phyloP scores from a whole-genome alignment of 1,140 invertebrate genomes.

The Drusus annulatus region DNA sequence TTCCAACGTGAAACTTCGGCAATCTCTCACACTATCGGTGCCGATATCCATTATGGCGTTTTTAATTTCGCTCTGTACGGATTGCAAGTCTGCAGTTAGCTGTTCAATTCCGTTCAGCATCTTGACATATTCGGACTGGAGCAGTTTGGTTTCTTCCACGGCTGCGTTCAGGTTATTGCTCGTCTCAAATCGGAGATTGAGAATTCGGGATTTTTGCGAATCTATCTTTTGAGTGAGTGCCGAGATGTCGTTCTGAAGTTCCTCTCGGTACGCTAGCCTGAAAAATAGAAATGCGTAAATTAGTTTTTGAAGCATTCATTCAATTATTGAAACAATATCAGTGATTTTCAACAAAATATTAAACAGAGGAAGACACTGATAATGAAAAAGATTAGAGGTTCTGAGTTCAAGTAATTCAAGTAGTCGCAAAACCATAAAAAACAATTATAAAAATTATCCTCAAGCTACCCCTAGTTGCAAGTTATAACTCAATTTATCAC shows the following conservation, averaged over 20 bases:
- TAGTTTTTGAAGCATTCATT: background rate
- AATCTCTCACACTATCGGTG: conserved; percentile 61
- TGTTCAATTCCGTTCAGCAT: conserved; percentile 76
- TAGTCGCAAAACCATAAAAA: too few relatives aligned
- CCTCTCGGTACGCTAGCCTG: conserved; percentile 85
- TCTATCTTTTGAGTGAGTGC: conserved; percentile 78
- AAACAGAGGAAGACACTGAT: too few relatives aligned
- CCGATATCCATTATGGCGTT: conserved; percentile 70
- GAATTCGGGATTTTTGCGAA: conserved; percentile 75
- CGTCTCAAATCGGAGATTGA: conserved; percentile 79
- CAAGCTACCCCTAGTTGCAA: too few relatives aligned
- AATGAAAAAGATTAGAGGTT: too few relatives aligned
- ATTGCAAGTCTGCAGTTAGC: conserved; percentile 72
- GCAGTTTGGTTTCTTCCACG: conserved; percentile 75
- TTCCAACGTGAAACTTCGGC: conserved; percentile 66
- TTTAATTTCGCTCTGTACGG: conserved; percentile 75
- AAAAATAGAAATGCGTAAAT: conserved; percentile 29
- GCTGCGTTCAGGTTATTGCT: conserved; percentile 75
- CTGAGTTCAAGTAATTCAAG: too few relatives aligned
- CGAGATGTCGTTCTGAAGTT: conserved; percentile 83
- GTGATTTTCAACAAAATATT: too few relatives aligned
- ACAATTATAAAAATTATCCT: too few relatives aligned
- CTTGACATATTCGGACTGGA: conserved; percentile 76
- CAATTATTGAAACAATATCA: too few relatives aligned
- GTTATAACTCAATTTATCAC: too few relatives aligned